phyloP scores from a whole-genome alignment of 1,140 invertebrate genomes.

The Temnothorax curvispinosus region DNA sequence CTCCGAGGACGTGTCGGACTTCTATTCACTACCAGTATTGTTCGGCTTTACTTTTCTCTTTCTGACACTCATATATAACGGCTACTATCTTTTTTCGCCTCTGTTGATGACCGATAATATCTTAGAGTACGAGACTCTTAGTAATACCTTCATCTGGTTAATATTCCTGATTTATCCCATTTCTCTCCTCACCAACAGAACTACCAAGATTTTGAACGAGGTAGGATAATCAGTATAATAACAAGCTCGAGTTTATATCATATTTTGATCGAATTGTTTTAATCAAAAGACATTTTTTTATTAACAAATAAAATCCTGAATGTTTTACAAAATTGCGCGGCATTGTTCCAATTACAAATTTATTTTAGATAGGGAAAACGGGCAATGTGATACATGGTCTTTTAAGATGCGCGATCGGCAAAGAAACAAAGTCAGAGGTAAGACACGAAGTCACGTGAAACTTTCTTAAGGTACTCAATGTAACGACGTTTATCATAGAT shows the following conservation, averaged over 20 bases:
- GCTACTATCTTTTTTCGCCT: slow-evolving; percentile 66
- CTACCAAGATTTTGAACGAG: slow-evolving; percentile 59
- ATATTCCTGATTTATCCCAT: slow-evolving; percentile 52
- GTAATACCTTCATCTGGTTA: slow-evolving; percentile 59
- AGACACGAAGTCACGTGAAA: background rate
- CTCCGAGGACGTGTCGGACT: slow-evolving; percentile 53
- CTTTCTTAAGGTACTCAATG: background rate
- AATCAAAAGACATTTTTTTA: background rate
- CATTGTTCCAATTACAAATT: background rate
- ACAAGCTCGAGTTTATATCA: background rate
- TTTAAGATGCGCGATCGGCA: slow-evolving; percentile 36
- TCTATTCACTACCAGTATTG: slow-evolving; percentile 62
- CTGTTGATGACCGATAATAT: slow-evolving; percentile 30
- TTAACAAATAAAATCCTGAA: background rate
- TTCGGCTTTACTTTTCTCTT: slow-evolving; percentile 55
- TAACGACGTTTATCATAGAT: slow-evolving; percentile 9
- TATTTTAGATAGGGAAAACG: slow-evolving; percentile 60
- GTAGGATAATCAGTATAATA: slow-evolving; percentile 47
- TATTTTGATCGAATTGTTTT: background rate
- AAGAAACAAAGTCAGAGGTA: slow-evolving; percentile 60
- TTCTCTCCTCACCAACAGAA: slow-evolving; percentile 57
- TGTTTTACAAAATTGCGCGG: background rate
- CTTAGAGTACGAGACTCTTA: background rate
- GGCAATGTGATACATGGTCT: slow-evolving; percentile 59
- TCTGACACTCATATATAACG: slow-evolving; percentile 56